These are phyloP conservation scores for Hoplias malabaricus DNA, from an alignment of 2,113 vertebrate species.

Conservation along the genomic window DNA sequence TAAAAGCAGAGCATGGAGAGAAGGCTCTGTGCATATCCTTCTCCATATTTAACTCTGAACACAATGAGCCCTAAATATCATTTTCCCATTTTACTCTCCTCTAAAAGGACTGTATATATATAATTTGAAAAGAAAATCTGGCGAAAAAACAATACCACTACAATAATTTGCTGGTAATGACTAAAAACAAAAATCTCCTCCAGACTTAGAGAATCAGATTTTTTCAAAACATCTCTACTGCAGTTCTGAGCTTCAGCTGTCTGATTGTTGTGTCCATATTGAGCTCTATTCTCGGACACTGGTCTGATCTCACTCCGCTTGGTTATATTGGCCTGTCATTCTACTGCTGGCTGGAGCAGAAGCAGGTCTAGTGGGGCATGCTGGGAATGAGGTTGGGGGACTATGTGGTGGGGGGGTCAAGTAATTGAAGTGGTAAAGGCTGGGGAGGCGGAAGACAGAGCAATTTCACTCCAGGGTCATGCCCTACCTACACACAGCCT, in stretches of 20 bases:
- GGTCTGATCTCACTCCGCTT: slow-evolving; percentile 9
- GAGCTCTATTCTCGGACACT: slow-evolving; percentile 10
- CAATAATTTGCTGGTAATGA: not conserved
- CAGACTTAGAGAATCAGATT: not conserved
- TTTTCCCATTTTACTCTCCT: too few relatives aligned
- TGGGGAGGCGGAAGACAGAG: slow-evolving; percentile 27
- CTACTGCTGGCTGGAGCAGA: not conserved
- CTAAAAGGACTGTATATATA: too few relatives aligned
- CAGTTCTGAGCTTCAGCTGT: not conserved
- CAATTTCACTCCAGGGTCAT: slow-evolving; percentile 19
- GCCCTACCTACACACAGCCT: slow-evolving; percentile 19
- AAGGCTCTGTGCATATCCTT: too few relatives aligned
- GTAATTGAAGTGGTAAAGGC: slow-evolving; percentile 40
- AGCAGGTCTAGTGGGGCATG: not conserved
- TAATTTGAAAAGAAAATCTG: too few relatives aligned
- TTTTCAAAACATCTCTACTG: not conserved
- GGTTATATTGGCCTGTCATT: slow-evolving; percentile 43
- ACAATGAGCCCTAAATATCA: too few relatives aligned
- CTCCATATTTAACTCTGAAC: too few relatives aligned
- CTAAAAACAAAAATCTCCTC: slow-evolving; percentile 13
- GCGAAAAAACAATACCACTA: not conserved
- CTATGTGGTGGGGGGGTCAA: not conserved
- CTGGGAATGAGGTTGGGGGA: not conserved
- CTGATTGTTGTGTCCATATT: slow-evolving; percentile 22
- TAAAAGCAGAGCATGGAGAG: too few relatives aligned